Conservation (phyloP, 2,113 vertebrate genomes). For the Scortum barcoo region DNA sequence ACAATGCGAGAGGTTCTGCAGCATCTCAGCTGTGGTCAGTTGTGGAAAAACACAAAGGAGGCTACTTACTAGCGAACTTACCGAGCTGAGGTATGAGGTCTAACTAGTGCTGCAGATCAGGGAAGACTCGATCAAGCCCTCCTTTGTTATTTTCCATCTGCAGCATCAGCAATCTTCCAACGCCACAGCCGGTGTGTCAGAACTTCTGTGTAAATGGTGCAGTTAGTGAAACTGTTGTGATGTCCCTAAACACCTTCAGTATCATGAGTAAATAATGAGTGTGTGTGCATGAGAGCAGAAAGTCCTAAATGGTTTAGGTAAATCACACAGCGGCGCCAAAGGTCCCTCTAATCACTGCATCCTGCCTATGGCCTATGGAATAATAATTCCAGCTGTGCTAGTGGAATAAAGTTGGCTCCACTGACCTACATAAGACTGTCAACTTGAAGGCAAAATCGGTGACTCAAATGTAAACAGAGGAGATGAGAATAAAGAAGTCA, state of each 20-base stretch:
- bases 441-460: slow-evolving; percentile 22
- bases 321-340: slow-evolving; percentile 29
- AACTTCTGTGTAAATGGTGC: slow-evolving; percentile 30
- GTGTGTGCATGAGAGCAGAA: background rate
- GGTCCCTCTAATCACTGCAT: slow-evolving; percentile 24
- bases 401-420: slow-evolving; percentile 53
- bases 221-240: slow-evolving; percentile 45
- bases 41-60: slow-evolving; percentile 43
- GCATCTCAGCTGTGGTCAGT: slow-evolving; percentile 42
- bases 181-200: background rate
- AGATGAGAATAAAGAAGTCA: background rate
- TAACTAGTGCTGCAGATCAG: background rate
- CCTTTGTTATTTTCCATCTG: background rate
- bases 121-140: background rate
- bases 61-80: background rate
- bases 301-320: background rate
- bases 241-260: slow-evolving; percentile 25
- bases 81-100: background rate
- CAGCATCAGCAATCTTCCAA: slow-evolving; percentile 4
- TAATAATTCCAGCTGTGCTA: slow-evolving; percentile 59
- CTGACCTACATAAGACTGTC: slow-evolving; percentile 68
- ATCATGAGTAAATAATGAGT: background rate
- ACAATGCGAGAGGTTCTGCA: slow-evolving; percentile 34
- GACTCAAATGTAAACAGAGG: slow-evolving; percentile 28
- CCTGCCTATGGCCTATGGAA: slow-evolving; percentile 23